phyloP scores from a whole-genome alignment of 2,113 vertebrate genomes.

The Cyphomyrus discorhynchus region DNA sequence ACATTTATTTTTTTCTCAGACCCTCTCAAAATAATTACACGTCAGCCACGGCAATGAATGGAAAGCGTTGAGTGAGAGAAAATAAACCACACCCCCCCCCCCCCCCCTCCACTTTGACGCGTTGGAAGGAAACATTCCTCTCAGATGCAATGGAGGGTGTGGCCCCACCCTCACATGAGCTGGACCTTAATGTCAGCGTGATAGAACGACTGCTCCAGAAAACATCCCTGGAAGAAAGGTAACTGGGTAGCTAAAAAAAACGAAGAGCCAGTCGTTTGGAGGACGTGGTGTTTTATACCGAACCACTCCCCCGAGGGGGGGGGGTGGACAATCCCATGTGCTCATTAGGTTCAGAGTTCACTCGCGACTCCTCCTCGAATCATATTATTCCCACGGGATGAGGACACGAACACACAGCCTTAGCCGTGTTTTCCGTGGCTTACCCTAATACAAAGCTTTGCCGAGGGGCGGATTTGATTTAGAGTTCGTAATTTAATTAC shows the following conservation, averaged over 20 bases:
- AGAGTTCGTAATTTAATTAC: slow-evolving; percentile 11
- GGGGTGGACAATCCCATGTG: background rate
- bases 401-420: background rate
- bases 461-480: background rate
- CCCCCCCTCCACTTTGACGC: background rate
- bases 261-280: background rate
- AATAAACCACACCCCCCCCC: background rate
- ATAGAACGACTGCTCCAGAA: background rate
- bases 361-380: background rate
- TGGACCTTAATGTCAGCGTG: background rate
- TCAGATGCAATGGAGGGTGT: background rate
- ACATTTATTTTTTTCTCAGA: background rate
- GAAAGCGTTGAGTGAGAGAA: background rate
- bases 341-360: background rate
- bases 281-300: background rate
- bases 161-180: too few species aligned
- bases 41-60: background rate
- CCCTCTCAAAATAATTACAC: background rate
- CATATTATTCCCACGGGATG: background rate
- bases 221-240: background rate
- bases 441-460: background rate
- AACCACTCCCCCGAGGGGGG: too few species aligned
- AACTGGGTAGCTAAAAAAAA: background rate
- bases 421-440: background rate
- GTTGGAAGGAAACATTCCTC: background rate